phyloP scores from a whole-genome alignment of 2,113 vertebrate species.

The Stigmatopora argus region DNA sequence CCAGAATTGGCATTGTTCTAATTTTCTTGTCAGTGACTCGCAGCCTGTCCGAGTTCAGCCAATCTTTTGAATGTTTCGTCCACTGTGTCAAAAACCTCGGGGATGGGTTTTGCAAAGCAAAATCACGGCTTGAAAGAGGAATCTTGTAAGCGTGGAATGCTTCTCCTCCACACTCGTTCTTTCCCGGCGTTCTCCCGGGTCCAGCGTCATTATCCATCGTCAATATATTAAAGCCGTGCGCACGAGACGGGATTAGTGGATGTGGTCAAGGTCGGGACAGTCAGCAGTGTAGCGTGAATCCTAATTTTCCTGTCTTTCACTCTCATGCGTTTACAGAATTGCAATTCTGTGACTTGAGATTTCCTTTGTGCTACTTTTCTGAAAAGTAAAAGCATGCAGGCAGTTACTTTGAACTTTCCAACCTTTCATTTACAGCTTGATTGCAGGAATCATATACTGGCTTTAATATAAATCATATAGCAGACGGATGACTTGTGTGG shows the following conservation, averaged over 20 bases:
- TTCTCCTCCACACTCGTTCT: slow-evolving; percentile 1
- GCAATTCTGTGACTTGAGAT: neutral
- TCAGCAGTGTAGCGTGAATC: slow-evolving; percentile 9
- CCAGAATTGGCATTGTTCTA: neutral
- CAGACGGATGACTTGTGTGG: slow-evolving; percentile 11
- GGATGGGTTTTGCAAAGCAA: neutral
- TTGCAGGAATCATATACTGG: no score
- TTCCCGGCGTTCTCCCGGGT: slow-evolving; percentile 19
- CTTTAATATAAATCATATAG: slow-evolving; percentile 45
- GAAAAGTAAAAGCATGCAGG: slow-evolving; percentile 62
- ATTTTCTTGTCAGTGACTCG: neutral
- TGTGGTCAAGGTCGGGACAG: slow-evolving; percentile 37
- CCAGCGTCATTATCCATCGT: slow-evolving; percentile 62
- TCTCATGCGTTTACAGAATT: slow-evolving; percentile 4
- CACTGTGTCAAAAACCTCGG: neutral
- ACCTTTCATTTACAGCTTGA: slow-evolving; percentile 39
- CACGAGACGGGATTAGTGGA: slow-evolving; percentile 26
- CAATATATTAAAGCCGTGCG: slow-evolving; percentile 62
- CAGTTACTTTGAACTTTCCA: slow-evolving; percentile 50
- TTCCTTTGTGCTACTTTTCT: slow-evolving; percentile 64
- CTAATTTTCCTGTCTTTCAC: slow-evolving; percentile 2
- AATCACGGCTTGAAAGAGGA: neutral
- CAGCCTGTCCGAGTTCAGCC: no score
- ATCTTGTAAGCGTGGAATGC: neutral
- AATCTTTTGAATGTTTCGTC: neutral